Percentiles rank a stretch among this genome's conserved stretches.
phyloP scores from a whole-genome alignment of 2,797 vertebrate genomes.

The Tauraco hartlaubi region DNA sequence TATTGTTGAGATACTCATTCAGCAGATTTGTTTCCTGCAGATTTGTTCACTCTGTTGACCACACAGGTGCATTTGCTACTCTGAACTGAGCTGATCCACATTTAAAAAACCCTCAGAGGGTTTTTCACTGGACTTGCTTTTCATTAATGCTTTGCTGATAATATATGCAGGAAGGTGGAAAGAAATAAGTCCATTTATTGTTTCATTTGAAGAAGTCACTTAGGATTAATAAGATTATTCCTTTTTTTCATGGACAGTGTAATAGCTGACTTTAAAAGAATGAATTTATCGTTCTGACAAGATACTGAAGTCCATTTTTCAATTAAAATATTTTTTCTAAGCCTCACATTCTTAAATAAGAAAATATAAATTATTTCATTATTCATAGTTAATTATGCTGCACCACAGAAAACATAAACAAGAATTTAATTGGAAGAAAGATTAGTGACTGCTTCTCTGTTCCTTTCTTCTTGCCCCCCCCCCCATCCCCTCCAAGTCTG shows the following conservation, averaged over 20 bases:
- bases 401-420: not conserved
- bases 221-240: constrained; percentile 15
- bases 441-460: not conserved
- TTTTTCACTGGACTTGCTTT: not conserved
- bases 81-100: not conserved
- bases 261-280: constrained; percentile 26
- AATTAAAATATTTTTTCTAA: not conserved
- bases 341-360: not conserved
- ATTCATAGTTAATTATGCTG: not conserved
- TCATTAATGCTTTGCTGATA: constrained; percentile 26
- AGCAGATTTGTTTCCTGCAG: not conserved
- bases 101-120: not conserved
- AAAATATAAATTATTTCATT: not conserved
- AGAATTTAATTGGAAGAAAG: not conserved
- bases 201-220: constrained; percentile 33
- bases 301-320: not conserved
- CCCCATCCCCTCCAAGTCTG: not conserved
- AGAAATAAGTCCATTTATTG: not conserved
- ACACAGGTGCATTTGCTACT: not conserved
- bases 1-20: not conserved
- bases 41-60: not conserved
- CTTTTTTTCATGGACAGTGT: not conserved
- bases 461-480: not conserved
- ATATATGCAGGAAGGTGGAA: not conserved
- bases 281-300: not conserved